Base-by-base conservation (phyloP, 2,888 invertebrate species). In the Drosophila kuntzei region DNA sequence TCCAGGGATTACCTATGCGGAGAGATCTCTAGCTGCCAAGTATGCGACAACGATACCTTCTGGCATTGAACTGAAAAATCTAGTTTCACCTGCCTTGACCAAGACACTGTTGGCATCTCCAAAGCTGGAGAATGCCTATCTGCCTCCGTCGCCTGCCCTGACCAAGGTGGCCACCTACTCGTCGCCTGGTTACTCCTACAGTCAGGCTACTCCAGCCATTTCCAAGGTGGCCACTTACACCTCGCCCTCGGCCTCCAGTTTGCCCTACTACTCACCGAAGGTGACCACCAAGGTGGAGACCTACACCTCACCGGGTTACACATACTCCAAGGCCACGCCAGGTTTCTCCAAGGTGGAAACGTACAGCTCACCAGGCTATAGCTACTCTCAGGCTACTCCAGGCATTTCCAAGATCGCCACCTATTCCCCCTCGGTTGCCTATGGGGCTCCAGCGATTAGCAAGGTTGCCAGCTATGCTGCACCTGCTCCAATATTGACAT, bases 11-110 rank as follows among this genome's bases (percentile, higher is more conserved):
- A 83, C 87, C 3, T 92, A 92, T 71, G 90, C 92, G 41, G 91
- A 91, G 20, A 91, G 90, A 68, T 92, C 92, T 0, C 92, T 92
- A 39, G 90, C 91, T 20, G 89, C 92, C 2, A 91, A 92, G 76
- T 91, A 89, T 63, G 91, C 92, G 0, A 85, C 87, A 0, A 90
- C 93, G 79, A 88, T 90, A 29, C 92, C 92, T 2, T 94, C 94
- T 74, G 92, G 92, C 16, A 94, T 94, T 64, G 94, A 94, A 72
- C 94, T 94, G 65, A 92, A 93, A 7, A 94, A 94, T 29, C 92
- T 94, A 12, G 93, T 93, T 4, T 92, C 94, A 0, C 94, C 94
- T 3, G 89, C 75, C 1, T 54, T 91, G 2, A 80, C 86, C 18
- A 89, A 83, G 39, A 59, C 76, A 0, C 8, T 85, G 37, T 50